Evolutionary conservation across 1,140 invertebrate species (phyloP).

Genomic region (Lucilia cuprina): DNA sequence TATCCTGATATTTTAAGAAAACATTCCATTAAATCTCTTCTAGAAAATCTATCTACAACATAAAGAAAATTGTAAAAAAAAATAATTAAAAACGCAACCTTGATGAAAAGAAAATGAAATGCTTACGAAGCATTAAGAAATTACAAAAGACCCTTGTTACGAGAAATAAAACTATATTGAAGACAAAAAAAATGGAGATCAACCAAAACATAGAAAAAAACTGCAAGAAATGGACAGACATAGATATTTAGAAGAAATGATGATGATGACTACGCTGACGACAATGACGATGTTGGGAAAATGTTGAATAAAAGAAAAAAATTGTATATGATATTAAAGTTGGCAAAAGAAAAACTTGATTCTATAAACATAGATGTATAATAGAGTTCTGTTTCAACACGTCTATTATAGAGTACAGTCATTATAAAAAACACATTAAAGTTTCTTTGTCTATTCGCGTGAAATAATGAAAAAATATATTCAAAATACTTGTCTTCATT

Average conservation of each 20-base stretch:
- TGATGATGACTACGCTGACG: not conserved
- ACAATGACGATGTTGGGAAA: not conserved
- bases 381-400: not conserved
- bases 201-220: not conserved
- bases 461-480: not conserved
- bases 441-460: not conserved
- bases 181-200: constrained; percentile 3
- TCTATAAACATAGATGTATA: not conserved
- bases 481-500: constrained; percentile 1
- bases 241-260: not conserved
- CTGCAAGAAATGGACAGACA: not conserved
- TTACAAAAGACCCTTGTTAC: constrained; percentile 24
- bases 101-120: constrained; percentile 42
- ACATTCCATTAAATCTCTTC: not conserved
- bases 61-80: constrained; percentile 43
- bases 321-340: not conserved
- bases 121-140: constrained; percentile 34
- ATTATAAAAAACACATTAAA: not conserved
- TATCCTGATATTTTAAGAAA: not conserved
- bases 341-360: not conserved
- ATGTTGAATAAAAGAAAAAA: no score
- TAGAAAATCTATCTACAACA: no score
- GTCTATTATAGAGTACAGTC: not conserved
- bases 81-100: constrained; percentile 62
- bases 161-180: not conserved